These are phyloP conservation scores for Chionis minor DNA, from an alignment of 2,113 vertebrate species.

Conservation along the genomic window DNA sequence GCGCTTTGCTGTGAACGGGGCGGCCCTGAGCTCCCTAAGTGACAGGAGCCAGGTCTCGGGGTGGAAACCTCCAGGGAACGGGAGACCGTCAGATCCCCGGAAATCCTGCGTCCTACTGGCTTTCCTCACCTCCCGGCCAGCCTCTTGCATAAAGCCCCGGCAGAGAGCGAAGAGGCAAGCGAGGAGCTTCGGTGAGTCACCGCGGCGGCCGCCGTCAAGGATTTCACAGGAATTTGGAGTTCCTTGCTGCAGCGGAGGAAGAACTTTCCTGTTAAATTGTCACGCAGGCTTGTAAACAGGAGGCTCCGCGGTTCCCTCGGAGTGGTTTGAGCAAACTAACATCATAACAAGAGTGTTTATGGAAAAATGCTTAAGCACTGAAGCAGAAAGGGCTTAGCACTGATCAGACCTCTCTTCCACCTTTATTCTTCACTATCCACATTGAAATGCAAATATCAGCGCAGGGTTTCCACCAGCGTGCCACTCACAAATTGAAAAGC, in stretches of 20 bases:
- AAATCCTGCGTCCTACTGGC: not conserved
- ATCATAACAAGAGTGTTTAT: conserved; percentile 97
- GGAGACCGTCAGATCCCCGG: not conserved
- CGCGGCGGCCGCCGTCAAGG: not conserved
- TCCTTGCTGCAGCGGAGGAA: accelerated
- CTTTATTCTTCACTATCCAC: conserved; percentile 98
- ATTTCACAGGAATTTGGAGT: accelerated
- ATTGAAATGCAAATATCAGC: conserved; percentile 99
- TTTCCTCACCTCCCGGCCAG: not conserved
- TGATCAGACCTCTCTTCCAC: conserved; percentile 98
- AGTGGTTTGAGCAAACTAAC: conserved; percentile 86
- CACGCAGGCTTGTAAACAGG: conserved; percentile 84
- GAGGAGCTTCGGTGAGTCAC: not conserved
- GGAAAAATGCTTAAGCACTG: conserved; percentile 89
- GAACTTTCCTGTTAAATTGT: conserved; percentile 67
- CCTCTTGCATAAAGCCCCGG: not conserved
- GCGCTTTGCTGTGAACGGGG: accelerated
- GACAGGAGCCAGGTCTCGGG: accelerated
- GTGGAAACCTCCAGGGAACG: accelerated
- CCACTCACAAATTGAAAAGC: conserved; percentile 99
- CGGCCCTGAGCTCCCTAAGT: accelerated
- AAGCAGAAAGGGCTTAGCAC: conserved; percentile 99
- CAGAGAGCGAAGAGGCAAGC: not conserved
- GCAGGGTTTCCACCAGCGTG: conserved; percentile 98
- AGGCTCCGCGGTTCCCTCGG: conserved; percentile 79